Conservation (phyloP, 2,797 vertebrate genomes). For the Acanthiza pusilla region DNA sequence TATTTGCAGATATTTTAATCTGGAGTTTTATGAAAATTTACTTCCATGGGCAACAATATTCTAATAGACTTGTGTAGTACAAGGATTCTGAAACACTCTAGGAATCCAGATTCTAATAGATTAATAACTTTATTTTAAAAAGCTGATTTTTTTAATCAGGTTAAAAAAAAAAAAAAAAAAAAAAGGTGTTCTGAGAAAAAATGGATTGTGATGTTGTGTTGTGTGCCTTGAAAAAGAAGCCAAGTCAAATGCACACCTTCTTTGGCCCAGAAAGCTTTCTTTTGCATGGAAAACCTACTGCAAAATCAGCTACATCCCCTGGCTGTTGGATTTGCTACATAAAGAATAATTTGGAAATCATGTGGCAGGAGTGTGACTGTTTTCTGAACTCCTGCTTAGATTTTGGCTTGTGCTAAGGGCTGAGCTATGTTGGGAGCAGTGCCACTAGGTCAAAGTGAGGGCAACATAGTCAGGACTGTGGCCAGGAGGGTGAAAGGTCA, state of each 20-base stretch:
- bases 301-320: neutral
- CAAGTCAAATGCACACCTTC: neutral
- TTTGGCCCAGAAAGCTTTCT: neutral
- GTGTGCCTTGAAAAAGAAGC: neutral
- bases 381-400: neutral
- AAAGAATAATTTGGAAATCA: neutral
- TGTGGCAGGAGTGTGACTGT: neutral
- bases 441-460: neutral
- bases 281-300: neutral
- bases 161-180: neutral
- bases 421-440: neutral
- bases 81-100: neutral
- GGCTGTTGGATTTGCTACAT: neutral
- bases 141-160: fast-evolving
- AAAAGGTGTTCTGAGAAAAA: neutral
- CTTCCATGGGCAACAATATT: neutral
- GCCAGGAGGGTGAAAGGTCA: neutral
- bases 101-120: neutral
- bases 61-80: neutral
- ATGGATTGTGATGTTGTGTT: neutral
- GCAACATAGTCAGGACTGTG: fast-evolving
- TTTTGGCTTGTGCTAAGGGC: neutral
- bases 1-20: neutral
- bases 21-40: neutral
- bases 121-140: neutral